Base-by-base conservation (phyloP, 1,140 invertebrate genomes). In the Drosophila bifasciata region DNA sequence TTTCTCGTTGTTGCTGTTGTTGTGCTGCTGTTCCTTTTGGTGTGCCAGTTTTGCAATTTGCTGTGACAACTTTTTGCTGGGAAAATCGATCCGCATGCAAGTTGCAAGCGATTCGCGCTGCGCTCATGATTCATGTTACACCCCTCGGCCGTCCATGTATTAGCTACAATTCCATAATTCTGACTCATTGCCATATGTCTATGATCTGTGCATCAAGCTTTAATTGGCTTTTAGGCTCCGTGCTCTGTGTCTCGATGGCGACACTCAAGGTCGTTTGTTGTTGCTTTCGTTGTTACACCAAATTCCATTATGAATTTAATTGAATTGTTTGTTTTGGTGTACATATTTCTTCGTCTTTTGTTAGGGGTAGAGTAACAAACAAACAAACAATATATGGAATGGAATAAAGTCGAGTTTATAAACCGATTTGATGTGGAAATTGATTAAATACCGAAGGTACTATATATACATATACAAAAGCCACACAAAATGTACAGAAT, bases 271-370 rank as follows among this genome's bases (percentile, higher is more conserved):
- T 28, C 28, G 25, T 28, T 28, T 28, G 28, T 28, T 9, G 23
- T 64, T 41, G 28, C 68, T 79, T 67, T 60, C 32, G 50, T 61
- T 71, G 76, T 67, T 74, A 74, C 83, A 86, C 25, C 3, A 74
- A 69, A 85, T 77, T 74, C 77, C 81, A 86, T 77, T 70, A 84
- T 79, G 73, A 44, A 32, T 86, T 73, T 61, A 75, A 84, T 86
- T 85, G 77, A 85, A 71, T 72, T 73, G 72, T 84, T 84, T 62
- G 52, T 59, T 74, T 76, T 46, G 36, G 36, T 66, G 19, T 49
- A 44, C 52, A 46, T 16, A n/a, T 58, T 60, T 63, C 60, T 57
- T 46, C 43, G 28, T 36, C 45, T 32, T 46, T 63, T 5, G 39
- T 11, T 25, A 23, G 52, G 39, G 40, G 39, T 28, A 28, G 40